phyloP scores from a whole-genome alignment of 2,113 vertebrate genomes.

The Rhynchopsitta pachyrhyncha region DNA sequence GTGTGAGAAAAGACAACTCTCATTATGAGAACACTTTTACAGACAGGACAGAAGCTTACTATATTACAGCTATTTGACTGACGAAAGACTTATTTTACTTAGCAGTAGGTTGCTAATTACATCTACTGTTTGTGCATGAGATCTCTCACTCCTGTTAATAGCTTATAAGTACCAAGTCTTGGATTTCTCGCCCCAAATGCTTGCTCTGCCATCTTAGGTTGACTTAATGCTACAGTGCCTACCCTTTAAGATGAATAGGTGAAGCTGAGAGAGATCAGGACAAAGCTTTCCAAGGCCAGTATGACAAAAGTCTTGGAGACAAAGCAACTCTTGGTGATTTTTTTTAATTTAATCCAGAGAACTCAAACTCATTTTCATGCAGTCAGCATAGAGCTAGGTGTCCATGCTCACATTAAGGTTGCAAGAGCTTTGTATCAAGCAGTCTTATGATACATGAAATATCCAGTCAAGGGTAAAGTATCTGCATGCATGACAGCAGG shows the following conservation, averaged over 20 bases:
- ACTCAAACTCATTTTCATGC: not conserved
- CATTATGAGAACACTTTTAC: not conserved
- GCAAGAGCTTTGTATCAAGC: not conserved
- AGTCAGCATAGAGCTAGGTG: not conserved
- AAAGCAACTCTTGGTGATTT: slow-evolving; percentile 80
- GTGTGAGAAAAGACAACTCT: not conserved
- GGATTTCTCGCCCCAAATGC: not conserved
- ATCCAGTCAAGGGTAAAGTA: not conserved
- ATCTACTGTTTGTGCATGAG: not conserved
- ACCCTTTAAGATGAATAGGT: slow-evolving; percentile 80
- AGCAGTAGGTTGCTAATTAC: not conserved
- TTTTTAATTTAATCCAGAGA: not conserved
- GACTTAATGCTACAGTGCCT: slow-evolving; percentile 79
- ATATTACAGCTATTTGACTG: not conserved
- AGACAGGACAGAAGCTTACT: not conserved
- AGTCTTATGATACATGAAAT: not conserved
- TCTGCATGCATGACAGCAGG: not conserved
- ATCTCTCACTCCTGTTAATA: not conserved
- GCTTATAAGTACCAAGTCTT: not conserved
- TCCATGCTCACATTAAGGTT: not conserved
- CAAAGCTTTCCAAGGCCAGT: slow-evolving; percentile 79
- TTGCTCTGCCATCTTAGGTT: slow-evolving; percentile 58
- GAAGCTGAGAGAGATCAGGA: slow-evolving; percentile 78
- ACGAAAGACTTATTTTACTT: not conserved
- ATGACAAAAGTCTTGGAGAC: slow-evolving; percentile 78